A percentile compares a stretch with the other conserved stretches of the same genome.
Evolutionary conservation across 2,113 vertebrate genomes (phyloP).

Genomic region (Hemiprocne comata): DNA sequence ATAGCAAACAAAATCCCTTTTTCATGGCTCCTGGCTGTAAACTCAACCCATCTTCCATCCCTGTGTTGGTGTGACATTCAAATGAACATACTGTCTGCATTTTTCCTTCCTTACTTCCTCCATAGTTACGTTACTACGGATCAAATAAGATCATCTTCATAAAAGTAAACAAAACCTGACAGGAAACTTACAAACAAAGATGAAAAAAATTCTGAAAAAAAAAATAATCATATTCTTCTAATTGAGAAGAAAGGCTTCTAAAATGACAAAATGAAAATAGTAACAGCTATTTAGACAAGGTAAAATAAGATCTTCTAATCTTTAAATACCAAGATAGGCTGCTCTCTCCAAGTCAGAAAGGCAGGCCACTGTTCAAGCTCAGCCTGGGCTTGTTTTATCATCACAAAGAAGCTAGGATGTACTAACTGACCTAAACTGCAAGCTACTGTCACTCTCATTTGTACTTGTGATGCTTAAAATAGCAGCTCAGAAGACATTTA

Average conservation of each 20-base stretch:
- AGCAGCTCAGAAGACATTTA: background rate
- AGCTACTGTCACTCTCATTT: slow-evolving; percentile 21
- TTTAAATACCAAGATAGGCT: background rate
- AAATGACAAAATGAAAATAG: background rate
- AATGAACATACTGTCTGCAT: background rate
- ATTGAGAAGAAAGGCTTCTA: background rate
- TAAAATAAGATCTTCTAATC: background rate
- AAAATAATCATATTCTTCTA: background rate
- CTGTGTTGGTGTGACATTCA: background rate
- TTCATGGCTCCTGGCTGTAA: background rate
- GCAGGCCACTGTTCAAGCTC: background rate
- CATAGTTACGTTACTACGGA: background rate
- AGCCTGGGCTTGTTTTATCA: background rate
- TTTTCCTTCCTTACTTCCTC: background rate
- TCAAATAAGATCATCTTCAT: background rate
- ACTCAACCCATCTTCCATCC: background rate
- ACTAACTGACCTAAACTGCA: slow-evolving; percentile 38
- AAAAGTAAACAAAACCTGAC: background rate
- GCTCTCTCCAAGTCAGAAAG: background rate
- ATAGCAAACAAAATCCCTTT: background rate
- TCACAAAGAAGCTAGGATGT: background rate
- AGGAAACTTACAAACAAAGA: background rate
- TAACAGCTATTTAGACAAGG: background rate
- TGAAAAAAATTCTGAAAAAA: background rate
- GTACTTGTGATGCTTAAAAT: slow-evolving; percentile 30